These are phyloP conservation scores for Prionailurus viverrinus DNA, from an alignment of 2,113 vertebrate species.

Conservation along the genomic window DNA sequence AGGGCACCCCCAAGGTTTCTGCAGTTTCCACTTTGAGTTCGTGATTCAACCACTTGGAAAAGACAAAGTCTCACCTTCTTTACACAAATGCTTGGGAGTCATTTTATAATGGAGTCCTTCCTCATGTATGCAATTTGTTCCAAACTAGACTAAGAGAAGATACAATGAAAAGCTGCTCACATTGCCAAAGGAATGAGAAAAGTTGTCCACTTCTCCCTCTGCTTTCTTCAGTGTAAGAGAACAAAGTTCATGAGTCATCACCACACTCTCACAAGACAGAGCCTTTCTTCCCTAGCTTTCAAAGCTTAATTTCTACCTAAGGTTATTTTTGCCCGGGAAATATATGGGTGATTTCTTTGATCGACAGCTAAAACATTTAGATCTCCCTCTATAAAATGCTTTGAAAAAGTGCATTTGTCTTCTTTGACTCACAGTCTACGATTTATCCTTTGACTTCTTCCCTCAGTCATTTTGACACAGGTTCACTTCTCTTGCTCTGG, in stretches of 20 bases:
- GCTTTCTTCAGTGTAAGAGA: background rate
- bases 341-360: conserved; percentile 56
- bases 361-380: conserved; percentile 44
- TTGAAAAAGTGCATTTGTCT: conserved; percentile 44
- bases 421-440: background rate
- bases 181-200: background rate
- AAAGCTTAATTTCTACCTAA: conserved; percentile 30
- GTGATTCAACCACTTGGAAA: conserved; percentile 75
- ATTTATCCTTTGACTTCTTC: conserved; percentile 30
- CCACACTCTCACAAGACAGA: background rate
- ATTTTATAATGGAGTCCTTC: conserved; percentile 9
- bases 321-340: conserved; percentile 41
- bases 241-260: background rate
- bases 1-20: conserved; percentile 52
- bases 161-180: background rate
- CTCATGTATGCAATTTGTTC: conserved; percentile 22
- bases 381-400: conserved; percentile 37
- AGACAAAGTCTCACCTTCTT: conserved; percentile 65
- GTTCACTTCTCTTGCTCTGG: conserved; percentile 41
- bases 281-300: background rate
- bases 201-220: background rate
- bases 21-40: conserved; percentile 62
- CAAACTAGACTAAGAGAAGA: conserved; percentile 56
- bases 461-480: conserved; percentile 21
- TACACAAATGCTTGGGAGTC: conserved; percentile 34